Conservation (phyloP, 2,888 invertebrate genomes). For the Himalopsyche japonica region DNA sequence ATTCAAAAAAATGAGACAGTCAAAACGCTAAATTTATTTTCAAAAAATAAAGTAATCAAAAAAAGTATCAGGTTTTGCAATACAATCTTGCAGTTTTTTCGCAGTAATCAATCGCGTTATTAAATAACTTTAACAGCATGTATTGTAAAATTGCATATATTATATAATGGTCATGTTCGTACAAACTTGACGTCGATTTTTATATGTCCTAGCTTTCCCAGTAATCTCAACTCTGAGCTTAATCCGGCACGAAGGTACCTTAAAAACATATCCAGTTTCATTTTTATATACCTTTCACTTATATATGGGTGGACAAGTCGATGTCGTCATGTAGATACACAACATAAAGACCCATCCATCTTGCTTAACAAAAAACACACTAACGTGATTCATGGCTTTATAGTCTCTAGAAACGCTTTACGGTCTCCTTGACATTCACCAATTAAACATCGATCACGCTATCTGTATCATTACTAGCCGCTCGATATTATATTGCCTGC, state of each 20-base stretch:
- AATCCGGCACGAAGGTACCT: background rate
- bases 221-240: background rate
- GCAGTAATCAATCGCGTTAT: too few species aligned
- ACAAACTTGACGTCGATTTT: too few species aligned
- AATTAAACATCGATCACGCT: constrained; percentile 34
- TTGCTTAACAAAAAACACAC: constrained; percentile 10
- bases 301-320: background rate
- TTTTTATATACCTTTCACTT: background rate
- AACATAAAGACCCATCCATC: constrained; percentile 12
- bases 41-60: too few species aligned
- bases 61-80: too few species aligned
- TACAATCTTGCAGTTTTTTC: too few species aligned
- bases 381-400: constrained; percentile 19
- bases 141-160: too few species aligned
- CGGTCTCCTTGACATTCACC: constrained; percentile 28
- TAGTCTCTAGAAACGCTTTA: constrained; percentile 16
- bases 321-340: background rate
- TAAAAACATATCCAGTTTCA: constrained; percentile 1
- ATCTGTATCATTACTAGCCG: background rate
- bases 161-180: too few species aligned
- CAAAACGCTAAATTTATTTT: too few species aligned
- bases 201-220: background rate
- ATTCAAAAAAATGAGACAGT: too few species aligned
- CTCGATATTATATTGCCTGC: background rate
- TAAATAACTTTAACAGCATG: too few species aligned